Percentiles rank a stretch among this genome's conserved stretches.
These are phyloP conservation scores for Vireo altiloquus DNA, from an alignment of 2,113 vertebrate genomes.

Conservation along the genomic window DNA sequence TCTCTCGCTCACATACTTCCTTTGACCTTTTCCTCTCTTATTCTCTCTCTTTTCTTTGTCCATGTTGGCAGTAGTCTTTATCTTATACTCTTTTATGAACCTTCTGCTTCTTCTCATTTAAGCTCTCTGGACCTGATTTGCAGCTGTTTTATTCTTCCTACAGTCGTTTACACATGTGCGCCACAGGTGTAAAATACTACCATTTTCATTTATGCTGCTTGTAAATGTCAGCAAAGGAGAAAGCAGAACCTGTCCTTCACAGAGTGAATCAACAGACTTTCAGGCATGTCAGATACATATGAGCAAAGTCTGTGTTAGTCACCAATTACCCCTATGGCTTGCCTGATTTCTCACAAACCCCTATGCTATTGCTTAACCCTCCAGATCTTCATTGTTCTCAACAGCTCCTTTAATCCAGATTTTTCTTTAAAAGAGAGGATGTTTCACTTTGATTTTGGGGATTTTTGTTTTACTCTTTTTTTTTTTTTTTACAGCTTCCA, in stretches of 20 bases:
- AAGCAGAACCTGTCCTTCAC: conserved; percentile 25
- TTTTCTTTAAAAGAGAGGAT: background rate
- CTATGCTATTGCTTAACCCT: conserved; percentile 10
- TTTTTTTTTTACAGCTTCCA: background rate
- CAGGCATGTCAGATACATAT: background rate
- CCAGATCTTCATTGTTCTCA: background rate
- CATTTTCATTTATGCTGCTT: conserved; percentile 38
- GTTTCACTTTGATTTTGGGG: background rate
- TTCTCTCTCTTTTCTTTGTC: conserved; percentile 12
- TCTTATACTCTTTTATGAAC: conserved; percentile 33
- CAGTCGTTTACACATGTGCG: conserved; percentile 10
- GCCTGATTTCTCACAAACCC: background rate
- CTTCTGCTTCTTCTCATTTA: conserved; percentile 17
- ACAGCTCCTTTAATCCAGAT: background rate
- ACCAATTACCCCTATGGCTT: background rate
- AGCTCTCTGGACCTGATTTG: conserved; percentile 37
- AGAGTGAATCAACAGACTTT: conserved; percentile 18
- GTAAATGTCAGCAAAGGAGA: conserved; percentile 47
- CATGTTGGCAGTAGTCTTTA: background rate
- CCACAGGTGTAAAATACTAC: conserved; percentile 48
- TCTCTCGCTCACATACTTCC: background rate
- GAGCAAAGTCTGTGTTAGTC: background rate
- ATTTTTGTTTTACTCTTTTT: background rate
- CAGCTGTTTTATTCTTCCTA: background rate
- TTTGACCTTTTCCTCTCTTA: conserved; percentile 37